Evolutionary conservation across 2,888 invertebrate genomes (phyloP).

Genomic region (Cantharis lateralis): DNA sequence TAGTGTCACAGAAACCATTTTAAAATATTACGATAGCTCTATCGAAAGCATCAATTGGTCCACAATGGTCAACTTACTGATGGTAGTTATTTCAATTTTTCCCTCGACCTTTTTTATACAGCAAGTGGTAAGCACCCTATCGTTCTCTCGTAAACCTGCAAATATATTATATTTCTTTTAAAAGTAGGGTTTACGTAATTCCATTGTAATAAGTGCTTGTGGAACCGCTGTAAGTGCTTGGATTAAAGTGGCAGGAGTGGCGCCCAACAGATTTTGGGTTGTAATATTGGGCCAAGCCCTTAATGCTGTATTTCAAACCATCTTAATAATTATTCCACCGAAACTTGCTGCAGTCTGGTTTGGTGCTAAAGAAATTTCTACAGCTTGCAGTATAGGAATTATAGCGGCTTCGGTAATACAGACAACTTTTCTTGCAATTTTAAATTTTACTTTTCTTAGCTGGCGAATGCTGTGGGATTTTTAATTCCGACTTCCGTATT

Average conservation of each 20-base stretch:
- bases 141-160: too few species aligned
- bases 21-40: not conserved
- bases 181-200: constrained; percentile 45
- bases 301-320: constrained; percentile 83
- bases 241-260: constrained; percentile 85
- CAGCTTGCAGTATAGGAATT: constrained; percentile 95
- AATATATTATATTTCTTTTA: too few species aligned
- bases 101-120: not conserved
- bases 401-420: constrained; percentile 75
- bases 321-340: constrained; percentile 89
- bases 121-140: not conserved
- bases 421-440: not conserved
- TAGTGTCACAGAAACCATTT: not conserved
- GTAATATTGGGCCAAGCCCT: constrained; percentile 88
- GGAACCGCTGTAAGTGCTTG: constrained; percentile 88
- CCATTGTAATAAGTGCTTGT: constrained; percentile 77
- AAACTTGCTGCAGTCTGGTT: constrained; percentile 96
- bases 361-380: constrained; percentile 93
- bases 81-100: not conserved
- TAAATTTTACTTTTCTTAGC: constrained; percentile 59
- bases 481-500: constrained; percentile 58
- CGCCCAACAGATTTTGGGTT: constrained; percentile 81
- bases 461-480: constrained; percentile 91
- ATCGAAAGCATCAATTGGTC: not conserved
- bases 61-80: too few species aligned